Conservation (phyloP, 2,113 vertebrate species). For the Hippocampus abdominalis region DNA sequence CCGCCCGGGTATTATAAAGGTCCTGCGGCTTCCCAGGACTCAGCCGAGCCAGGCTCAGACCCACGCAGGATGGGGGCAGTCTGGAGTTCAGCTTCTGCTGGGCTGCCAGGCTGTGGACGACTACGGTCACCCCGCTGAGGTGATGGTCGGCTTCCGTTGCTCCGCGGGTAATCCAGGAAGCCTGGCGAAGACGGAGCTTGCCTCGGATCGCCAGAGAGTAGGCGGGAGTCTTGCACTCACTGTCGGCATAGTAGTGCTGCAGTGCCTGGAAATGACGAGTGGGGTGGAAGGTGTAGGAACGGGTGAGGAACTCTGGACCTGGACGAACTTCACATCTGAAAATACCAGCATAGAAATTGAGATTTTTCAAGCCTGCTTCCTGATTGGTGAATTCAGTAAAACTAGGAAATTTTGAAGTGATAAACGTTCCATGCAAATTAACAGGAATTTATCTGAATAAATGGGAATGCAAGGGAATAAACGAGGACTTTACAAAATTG, state of each 20-base stretch:
- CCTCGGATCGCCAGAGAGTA: constrained; percentile 87
- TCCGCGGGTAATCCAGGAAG: constrained; percentile 87
- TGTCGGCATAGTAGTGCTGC: constrained; percentile 86
- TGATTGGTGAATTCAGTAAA: no score
- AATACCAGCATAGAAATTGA: neutral
- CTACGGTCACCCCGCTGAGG: constrained; percentile 81
- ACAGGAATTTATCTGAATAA: no score
- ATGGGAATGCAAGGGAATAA: no score
- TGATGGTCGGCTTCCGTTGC: constrained; percentile 84
- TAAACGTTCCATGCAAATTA: no score
- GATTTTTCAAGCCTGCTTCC: neutral
- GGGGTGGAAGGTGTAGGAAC: constrained; percentile 83
- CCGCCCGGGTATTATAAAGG: constrained; percentile 74
- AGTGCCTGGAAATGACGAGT: constrained; percentile 81
- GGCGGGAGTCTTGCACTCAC: constrained; percentile 74
- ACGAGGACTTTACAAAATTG: no score
- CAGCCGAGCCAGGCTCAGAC: constrained; percentile 59
- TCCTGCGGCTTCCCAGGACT: constrained; percentile 72
- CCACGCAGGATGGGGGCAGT: constrained; percentile 70
- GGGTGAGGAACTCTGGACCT: constrained; percentile 85
- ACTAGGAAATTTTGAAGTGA: neutral
- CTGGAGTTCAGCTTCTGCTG: constrained; percentile 64
- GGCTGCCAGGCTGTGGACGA: constrained; percentile 78
- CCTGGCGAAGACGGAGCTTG: constrained; percentile 79
- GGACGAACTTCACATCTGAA: constrained; percentile 86